Evolutionary conservation across 1,140 invertebrate genomes (phyloP), one percentile per base, ranked within the genome.

Genomic region (Dendrolimus punctatus): DNA sequence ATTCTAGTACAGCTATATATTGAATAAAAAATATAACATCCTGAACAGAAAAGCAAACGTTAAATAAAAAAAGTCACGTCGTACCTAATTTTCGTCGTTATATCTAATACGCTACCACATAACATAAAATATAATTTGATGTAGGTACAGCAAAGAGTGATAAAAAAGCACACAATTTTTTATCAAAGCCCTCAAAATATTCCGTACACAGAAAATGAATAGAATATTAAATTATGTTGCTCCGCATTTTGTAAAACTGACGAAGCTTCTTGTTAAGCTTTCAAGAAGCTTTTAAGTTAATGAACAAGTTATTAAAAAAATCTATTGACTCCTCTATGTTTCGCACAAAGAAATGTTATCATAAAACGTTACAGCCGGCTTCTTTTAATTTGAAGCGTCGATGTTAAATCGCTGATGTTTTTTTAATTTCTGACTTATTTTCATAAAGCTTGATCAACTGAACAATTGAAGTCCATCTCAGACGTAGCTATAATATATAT

Each of bases 251-350:
- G 72, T 80, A 80, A 83, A 82, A 77, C 78, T 82, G 80, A 83
- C 72, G 76, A 79, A 78, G 79, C 76, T 71, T 76, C 78, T 83
- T 85, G 76, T 85, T 80, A 73, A 74, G 75, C 80, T 85, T 79
- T 82, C 74, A 73, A 84, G 80, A 81, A 76, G 80, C 82, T 86
- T 86, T 86, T 83, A 86, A 81, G 66, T 77, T 86, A 86, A 86
- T 83, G 82, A 86, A 83, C 68, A 73, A 82, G 68, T 84, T 78
- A 67, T 65, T 76, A 73, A 76, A 81, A 78, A 81, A 79, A 79
- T 80, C 68, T 82, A 85, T 85, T 79, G 77, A 83, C 77, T 76
- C 64, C 64, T 68, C 67, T 66, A 69, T 66, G 61, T 76, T 66
- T 53, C 43, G 37, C 47, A 51, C 46, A 56, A 56, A 56, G 55